Evolutionary conservation across 2,113 vertebrate genomes (phyloP), one percentile per base, ranked within the genome.

Genomic region (Lophius piscatorius): DNA sequence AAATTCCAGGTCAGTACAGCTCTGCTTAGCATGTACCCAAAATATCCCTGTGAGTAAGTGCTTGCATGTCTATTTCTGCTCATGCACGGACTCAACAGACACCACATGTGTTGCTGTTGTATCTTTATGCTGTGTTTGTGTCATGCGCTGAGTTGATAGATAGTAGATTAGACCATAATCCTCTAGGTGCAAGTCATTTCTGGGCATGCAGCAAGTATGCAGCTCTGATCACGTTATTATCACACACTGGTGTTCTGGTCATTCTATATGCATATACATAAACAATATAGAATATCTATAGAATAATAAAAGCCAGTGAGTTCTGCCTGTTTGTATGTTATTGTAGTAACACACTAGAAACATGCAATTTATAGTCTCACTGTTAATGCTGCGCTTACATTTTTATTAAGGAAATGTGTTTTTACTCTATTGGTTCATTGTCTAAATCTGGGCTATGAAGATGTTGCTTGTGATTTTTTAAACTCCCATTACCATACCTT

Each of bases 41-140:
- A 67, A 60, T 68, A 64, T 39, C 52, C 34, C 42, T 16, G 41
- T 63, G 50, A 65, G 56, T 59, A 44, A 70, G 47, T 8, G 51
- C 23, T 41, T 3, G 10, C 40, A 42, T 49, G 65, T 13, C 38
- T 65, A 55, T 34, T 63, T 63, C 20, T 41, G 48, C 52, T 34
- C 41, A 35, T 34, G 29, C 47, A 60, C 54, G 31, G 46, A 42
- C n/a, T 52, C 17, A 59, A 45, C 58, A 80, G 72, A 69, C 54
- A 46, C 22, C 54, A 60, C 58, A 64, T 28, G 5, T 16, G 21
- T 40, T 3, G 2, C 39, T 64, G 49, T 44, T 81, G n/a, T 62
- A 72, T 74, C 61, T 74, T 9, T 31, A 4, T 33, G 14, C 22
- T 62, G 28, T 42, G 26, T 50, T 29, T 44, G 26, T 33, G 35